Evolutionary conservation across 1,140 invertebrate species (phyloP), one percentile per base, ranked within the genome.

Genomic region (Popillia japonica): DNA sequence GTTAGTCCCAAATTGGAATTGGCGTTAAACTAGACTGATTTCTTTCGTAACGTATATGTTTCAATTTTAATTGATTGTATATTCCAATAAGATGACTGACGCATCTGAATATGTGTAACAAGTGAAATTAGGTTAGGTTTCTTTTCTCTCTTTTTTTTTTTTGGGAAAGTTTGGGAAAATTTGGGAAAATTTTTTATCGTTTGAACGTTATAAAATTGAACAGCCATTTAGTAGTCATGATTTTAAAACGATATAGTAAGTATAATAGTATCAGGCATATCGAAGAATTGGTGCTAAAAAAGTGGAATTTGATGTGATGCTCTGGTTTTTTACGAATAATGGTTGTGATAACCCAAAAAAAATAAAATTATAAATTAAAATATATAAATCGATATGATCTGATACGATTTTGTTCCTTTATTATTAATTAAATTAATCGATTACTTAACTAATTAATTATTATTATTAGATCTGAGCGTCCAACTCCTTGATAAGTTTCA

Each of bases 61-160:
- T 22, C 27, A 68, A 68, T 68, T 48, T 8, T 68, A 68, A 34
- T 68, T 68, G 44, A 48, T 48, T 48, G n/a, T 48, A 48, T 48
- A 68, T 68, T 68, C 61, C 61, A 68, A 34, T 4, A 68, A 68
- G 61, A 68, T 68, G 61, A 68, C 61, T 68, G 61, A 68, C 14
- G 11, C 61, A 27, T 68, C 61, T 68, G 22, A 68, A 27, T 17
- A n/a, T 27, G 27, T 27, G 14, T 27, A 23, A 22, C 27, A 68
- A 68, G 61, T 68, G 61, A 27, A 68, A 68, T 68, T 68, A 68
- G 61, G 61, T 68, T 68, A 68, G 61, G 22, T 68, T 10, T 68
- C 22, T 7, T 68, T 68, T 61, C 20, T 61, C n/a, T 59, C 6
- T 20, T n/a, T n/a, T n/a, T n/a, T 1, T 48, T 48, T 48, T 2